A percentile compares a stretch with the other conserved stretches of the same genome.
These are phyloP conservation scores for Limosa lapponica DNA, from an alignment of 2,797 vertebrate genomes.

Conservation along the genomic window DNA sequence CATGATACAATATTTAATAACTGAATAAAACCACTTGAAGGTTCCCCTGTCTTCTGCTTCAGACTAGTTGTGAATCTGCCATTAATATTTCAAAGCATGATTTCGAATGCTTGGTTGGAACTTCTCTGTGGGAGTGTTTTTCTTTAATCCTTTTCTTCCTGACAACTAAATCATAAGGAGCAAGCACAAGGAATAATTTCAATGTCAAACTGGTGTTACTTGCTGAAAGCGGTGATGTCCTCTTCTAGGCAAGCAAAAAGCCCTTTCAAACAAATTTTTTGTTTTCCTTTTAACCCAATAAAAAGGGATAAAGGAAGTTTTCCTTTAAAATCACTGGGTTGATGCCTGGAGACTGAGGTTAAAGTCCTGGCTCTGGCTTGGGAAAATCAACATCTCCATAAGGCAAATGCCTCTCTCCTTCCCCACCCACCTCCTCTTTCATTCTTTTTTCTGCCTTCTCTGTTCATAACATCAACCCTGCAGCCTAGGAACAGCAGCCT, in stretches of 20 bases:
- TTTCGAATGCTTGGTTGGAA: neutral
- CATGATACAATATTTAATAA: neutral
- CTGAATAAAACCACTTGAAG: neutral
- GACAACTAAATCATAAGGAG: neutral
- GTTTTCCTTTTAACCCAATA: neutral
- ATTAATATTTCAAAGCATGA: neutral
- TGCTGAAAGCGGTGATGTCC: neutral
- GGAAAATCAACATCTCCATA: neutral
- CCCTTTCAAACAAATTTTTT: neutral
- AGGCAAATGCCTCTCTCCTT: neutral
- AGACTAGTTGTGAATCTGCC: neutral
- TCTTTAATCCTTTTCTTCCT: neutral
- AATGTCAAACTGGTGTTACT: neutral
- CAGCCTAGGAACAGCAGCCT: neutral
- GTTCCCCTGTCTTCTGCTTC: neutral
- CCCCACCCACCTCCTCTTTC: neutral
- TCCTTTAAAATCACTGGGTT: neutral
- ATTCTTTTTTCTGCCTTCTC: neutral
- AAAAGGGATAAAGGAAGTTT: neutral
- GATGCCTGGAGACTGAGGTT: neutral
- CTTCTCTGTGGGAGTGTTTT: conserved; percentile 1
- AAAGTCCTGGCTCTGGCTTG: neutral
- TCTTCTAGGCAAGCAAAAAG: neutral
- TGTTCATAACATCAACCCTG: neutral
- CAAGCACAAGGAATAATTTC: neutral